Evolutionary conservation across 2,113 vertebrate species (phyloP), one percentile per base, ranked within the genome.

Genomic region (Colius striatus): DNA sequence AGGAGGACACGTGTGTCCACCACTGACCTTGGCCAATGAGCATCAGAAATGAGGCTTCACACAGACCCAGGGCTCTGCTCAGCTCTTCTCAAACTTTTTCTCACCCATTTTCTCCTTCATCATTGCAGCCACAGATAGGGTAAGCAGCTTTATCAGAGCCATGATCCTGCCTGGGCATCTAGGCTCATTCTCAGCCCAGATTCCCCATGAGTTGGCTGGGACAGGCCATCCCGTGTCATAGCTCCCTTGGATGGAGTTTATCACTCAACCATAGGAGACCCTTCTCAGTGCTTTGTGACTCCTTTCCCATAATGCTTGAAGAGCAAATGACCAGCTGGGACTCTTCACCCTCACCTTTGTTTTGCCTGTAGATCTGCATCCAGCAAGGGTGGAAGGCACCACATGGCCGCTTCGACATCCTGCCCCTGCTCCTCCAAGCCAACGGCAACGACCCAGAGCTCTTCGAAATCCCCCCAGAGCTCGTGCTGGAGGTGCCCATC

Each of bases 381-480:
- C 99, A 99, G 97, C 99, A 99, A 63, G 99, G 99, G 30, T 99
- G 99, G 99, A 99, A 99, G 86, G 98, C 99, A 3, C 98, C 99
- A 0, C 97, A 97, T 3, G 98, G 98, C 11, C 99, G 99, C 41
- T 99, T 99, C 3, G 99, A 99, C 6, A 97, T 99, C 83, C 98
- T 99, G 68, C 99, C 99, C 1, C 98, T 99, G 55, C 97, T 99
- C 53, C 99, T 99, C 63, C 99, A 99, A 91, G 99, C 99, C 92
- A 99, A 98, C 0, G 99, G 99, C 94, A 99, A 99, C 0, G 99
- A 99, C 70, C 99, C 99, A 0, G 99, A 99, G 96, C 98, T 99
- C 88, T 99, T 99, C 19, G 99, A 99, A 96, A 98, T 99, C 48
- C 99, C 99, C 0, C 99, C 99, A 0, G 99, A 99, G 96, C 98